These are phyloP conservation scores for Rhipidura dahli DNA, from an alignment of 2,113 vertebrate genomes.

Conservation along the genomic window DNA sequence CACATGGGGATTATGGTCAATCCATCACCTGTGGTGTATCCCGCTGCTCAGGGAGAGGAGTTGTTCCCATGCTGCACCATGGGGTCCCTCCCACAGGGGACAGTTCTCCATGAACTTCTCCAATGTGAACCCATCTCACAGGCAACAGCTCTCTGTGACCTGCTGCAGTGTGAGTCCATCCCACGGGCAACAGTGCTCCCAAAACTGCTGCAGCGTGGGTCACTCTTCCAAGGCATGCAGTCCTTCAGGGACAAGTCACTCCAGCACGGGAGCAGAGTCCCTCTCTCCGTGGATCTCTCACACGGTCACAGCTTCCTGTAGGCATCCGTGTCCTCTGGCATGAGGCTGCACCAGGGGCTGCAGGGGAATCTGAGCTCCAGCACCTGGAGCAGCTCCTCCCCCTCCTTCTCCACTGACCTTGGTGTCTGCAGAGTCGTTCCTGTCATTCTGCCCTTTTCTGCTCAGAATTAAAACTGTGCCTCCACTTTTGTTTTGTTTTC, in stretches of 20 bases:
- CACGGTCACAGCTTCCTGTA: accelerated
- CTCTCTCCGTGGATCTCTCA: not conserved
- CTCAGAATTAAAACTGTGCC: not conserved
- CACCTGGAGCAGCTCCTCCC: not conserved
- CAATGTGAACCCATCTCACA: accelerated
- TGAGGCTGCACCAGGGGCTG: not conserved
- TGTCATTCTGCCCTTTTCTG: not conserved
- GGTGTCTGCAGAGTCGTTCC: not conserved
- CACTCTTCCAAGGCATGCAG: accelerated
- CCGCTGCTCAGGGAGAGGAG: not conserved
- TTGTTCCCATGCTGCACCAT: accelerated
- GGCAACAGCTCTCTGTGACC: not conserved
- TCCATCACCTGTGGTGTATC: not conserved
- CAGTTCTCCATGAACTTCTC: not conserved
- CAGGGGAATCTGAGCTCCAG: accelerated
- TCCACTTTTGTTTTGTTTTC: not conserved
- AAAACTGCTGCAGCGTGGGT: not conserved
- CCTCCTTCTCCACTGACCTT: not conserved
- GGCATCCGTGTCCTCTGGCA: accelerated
- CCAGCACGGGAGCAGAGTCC: too few species aligned
- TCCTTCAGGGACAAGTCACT: not conserved
- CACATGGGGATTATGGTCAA: not conserved
- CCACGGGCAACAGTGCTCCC: not conserved
- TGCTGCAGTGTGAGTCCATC: not conserved
- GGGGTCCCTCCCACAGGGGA: not conserved